Evolutionary conservation across 2,888 invertebrate genomes (phyloP).

Genomic region (Meta bourneti): DNA sequence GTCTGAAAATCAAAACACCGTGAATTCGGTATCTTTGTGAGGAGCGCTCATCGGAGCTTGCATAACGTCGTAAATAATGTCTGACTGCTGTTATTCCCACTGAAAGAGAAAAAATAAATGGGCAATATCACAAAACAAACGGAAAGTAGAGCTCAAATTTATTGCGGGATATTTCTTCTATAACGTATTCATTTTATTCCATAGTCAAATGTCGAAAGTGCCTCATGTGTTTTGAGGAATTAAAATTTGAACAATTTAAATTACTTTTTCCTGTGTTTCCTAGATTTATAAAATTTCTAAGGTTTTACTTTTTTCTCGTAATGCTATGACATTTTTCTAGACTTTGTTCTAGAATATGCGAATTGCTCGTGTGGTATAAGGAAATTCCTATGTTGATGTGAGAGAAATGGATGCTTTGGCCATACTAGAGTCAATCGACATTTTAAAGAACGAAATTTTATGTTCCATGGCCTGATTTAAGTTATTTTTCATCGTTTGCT

Average conservation of each 20-base stretch:
- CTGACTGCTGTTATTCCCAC: not conserved
- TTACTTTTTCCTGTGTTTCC: not conserved
- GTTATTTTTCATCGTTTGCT: too few relatives aligned
- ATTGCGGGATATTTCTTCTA: not conserved
- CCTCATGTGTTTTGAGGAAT: not conserved
- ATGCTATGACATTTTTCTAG: too few relatives aligned
- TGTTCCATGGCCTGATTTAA: too few relatives aligned
- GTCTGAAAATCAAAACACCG: constrained; percentile 58
- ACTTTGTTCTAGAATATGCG: too few relatives aligned
- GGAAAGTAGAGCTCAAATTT: not conserved
- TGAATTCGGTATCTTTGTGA: constrained; percentile 30
- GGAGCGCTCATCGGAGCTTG: constrained; percentile 14
- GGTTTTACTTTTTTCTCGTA: not conserved
- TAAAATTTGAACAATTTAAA: not conserved
- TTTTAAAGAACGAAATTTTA: too few relatives aligned
- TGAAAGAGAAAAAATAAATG: not conserved
- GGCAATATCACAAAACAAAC: not conserved
- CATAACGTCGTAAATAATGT: constrained; percentile 32
- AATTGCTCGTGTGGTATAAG: too few relatives aligned
- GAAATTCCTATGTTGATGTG: too few relatives aligned
- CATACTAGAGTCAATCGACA: too few relatives aligned
- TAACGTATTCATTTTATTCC: not conserved
- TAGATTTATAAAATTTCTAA: not conserved
- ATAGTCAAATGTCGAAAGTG: not conserved
- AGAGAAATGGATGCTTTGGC: too few relatives aligned